These are phyloP conservation scores for Podarcis lilfordi DNA, from an alignment of 2,797 vertebrate genomes.

Conservation along the genomic window DNA sequence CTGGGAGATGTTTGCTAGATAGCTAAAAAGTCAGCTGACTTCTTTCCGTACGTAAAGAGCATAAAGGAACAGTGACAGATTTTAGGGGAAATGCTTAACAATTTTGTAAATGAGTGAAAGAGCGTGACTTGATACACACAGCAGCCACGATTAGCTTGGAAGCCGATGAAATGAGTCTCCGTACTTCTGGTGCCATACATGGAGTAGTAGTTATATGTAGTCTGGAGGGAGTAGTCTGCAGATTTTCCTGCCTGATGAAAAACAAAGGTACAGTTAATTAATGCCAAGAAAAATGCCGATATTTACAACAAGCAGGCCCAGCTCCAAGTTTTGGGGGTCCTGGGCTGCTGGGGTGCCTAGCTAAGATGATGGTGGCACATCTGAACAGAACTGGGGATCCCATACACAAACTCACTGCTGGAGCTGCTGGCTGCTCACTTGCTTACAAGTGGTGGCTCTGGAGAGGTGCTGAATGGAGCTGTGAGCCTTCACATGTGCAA, in stretches of 20 bases:
- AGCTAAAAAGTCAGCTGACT: neutral
- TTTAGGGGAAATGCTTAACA: neutral
- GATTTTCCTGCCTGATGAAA: conserved; percentile 23
- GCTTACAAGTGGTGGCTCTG: too few species aligned
- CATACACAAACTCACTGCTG: too few species aligned
- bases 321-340: too few species aligned
- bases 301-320: too few species aligned
- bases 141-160: conserved; percentile 55
- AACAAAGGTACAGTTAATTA: neutral
- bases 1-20: neutral
- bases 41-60: neutral
- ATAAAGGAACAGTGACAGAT: neutral
- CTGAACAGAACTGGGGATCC: too few species aligned
- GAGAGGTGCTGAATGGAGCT: too few species aligned
- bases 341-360: too few species aligned
- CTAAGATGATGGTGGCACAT: too few species aligned
- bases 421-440: too few species aligned
- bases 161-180: conserved; percentile 52
- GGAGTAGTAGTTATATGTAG: conserved; percentile 20
- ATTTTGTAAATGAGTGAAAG: neutral
- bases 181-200: conserved; percentile 35
- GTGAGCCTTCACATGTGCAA: too few species aligned
- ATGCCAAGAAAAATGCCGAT: neutral
- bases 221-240: neutral
- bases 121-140: conserved; percentile 32